Base-by-base conservation (phyloP, 2,888 invertebrate genomes). In the Stenchaetothrips biformis region DNA sequence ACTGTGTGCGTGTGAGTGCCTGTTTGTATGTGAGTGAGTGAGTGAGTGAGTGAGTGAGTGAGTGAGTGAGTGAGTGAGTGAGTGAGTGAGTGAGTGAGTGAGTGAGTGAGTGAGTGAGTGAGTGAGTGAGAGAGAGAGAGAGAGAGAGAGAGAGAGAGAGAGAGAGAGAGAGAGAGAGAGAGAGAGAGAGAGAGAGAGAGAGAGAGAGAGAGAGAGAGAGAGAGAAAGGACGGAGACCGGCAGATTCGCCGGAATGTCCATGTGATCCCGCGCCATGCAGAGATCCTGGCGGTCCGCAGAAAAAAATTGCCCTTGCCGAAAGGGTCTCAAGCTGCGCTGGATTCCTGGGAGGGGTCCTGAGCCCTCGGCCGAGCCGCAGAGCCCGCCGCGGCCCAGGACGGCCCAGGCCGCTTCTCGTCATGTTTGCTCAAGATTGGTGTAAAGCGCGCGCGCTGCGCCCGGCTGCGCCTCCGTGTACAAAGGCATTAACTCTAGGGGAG, bases 221-320 rank as follows among this genome's bases (percentile, higher is more conserved):
- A 53, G 53, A 16, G 16, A 16, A 6, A 67, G 67, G 53, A 53
- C 13, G 53, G 53, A 53, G 53, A 74, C 67, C 9, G 25, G 67
- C 67, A 74, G 67, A 21, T 18, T 13, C 53, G 53, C 53, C 13
- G 53, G 53, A 53, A 21, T 74, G 67, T 25, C 67, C 8, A 21
- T 74, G 8, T 74, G 67, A 74, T 74, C 67, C 25, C 67, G 67
- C 67, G 67, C 67, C 67, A 25, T 74, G 67, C 25, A 25, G 67
- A 74, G 67, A 25, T 74, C 67, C 11, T 11, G 67, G n/a, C 18
- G 59, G 18, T 59, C 37, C 37, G 37, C 37, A 37, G 37, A 37
- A 37, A 37, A 37, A 37, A 37, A 37, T 37, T 1, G 37, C 37
- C 37, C 2, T 37, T 37, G 2, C 37, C 37, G 37, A 37, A 37